A percentile compares a stretch with the other conserved stretches of the same genome.
Conservation (phyloP, 2,797 vertebrate species). For the Vipera latastei region DNA sequence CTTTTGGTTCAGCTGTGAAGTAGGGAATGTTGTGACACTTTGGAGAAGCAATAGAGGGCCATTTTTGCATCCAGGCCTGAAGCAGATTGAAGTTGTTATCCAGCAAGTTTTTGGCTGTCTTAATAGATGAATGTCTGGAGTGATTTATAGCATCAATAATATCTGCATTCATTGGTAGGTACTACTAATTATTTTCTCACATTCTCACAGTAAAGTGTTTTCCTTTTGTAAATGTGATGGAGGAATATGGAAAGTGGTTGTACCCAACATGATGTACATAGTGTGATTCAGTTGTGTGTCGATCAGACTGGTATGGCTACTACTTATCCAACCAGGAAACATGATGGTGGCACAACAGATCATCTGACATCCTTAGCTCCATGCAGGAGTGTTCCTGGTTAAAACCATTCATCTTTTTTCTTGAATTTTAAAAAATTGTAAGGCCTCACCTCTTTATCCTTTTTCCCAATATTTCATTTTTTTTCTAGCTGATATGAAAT, state of each 20-base stretch:
- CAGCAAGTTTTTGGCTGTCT: background rate
- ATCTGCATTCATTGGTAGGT: background rate
- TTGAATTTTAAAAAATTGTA: background rate
- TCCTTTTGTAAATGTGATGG: background rate
- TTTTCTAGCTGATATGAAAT: background rate
- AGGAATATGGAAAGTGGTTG: background rate
- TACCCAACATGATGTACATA: background rate
- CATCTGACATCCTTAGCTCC: background rate
- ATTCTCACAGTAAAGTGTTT: background rate
- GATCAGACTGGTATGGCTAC: background rate
- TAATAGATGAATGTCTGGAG: background rate
- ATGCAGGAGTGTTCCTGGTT: background rate
- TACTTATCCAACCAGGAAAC: background rate
- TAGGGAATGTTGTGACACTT: background rate
- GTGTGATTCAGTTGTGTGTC: background rate
- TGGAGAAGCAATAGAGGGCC: background rate
- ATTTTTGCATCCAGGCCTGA: background rate
- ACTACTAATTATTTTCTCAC: background rate
- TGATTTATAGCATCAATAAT: background rate
- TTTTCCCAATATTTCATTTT: background rate
- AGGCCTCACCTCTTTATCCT: background rate
- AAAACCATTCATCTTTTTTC: background rate
- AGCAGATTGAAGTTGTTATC: background rate
- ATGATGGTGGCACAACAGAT: background rate
- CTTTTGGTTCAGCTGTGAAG: background rate